Percentiles rank a stretch among this genome's conserved stretches.
Evolutionary conservation across 2,797 vertebrate species (phyloP).

Genomic region (Pteronotus mesoamericanus): DNA sequence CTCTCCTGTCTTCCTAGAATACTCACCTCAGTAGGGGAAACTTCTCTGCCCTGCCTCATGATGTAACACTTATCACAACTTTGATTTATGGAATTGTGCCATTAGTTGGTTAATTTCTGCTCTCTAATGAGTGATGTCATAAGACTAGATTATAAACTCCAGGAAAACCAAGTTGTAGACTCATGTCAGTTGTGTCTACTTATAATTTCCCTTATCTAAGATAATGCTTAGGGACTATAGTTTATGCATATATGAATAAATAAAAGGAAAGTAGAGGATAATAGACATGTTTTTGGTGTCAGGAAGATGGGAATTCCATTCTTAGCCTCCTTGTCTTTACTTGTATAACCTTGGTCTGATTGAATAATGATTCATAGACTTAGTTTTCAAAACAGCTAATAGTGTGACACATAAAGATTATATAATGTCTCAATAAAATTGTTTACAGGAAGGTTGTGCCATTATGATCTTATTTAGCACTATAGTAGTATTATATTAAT

Average conservation of each 20-base stretch:
- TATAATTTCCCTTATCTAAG: background rate
- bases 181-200: background rate
- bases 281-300: background rate
- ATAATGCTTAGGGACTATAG: background rate
- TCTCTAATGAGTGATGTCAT: background rate
- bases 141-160: background rate
- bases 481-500: conserved; percentile 17
- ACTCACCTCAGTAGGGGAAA: background rate
- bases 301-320: background rate
- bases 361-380: background rate
- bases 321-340: background rate
- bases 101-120: background rate
- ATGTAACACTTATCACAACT: background rate
- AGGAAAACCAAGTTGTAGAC: background rate
- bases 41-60: background rate
- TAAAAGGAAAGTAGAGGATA: background rate
- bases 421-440: conserved; percentile 2
- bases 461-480: conserved; percentile 3
- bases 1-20: background rate
- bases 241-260: background rate
- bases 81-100: background rate
- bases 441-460: background rate
- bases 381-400: background rate
- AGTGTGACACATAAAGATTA: background rate
- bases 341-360: background rate